A percentile compares a stretch with the other conserved stretches of the same genome.
These are phyloP conservation scores for Stenotaenia linearis DNA, from an alignment of 2,888 invertebrate genomes.

Conservation along the genomic window DNA sequence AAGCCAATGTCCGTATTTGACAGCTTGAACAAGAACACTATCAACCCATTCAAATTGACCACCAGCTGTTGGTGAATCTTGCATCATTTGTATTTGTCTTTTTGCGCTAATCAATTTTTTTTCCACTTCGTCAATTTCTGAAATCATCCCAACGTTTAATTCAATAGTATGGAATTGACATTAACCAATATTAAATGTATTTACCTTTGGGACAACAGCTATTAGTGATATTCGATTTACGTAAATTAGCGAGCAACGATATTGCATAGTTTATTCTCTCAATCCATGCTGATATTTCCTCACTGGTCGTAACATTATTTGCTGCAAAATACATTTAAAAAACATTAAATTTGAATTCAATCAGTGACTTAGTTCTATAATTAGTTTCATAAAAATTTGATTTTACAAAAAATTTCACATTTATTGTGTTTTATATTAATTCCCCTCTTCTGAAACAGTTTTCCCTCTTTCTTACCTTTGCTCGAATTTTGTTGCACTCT, in stretches of 20 bases:
- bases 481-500: background rate
- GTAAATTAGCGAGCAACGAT: background rate
- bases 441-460: background rate
- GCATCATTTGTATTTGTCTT: background rate
- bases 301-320: background rate
- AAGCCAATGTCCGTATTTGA: slow-evolving; percentile 76
- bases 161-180: no score
- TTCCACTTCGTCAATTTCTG: background rate
- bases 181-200: background rate
- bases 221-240: background rate
- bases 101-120: background rate
- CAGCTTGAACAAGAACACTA: slow-evolving; percentile 75
- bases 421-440: no score
- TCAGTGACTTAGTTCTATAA: no score
- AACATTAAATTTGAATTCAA: background rate
- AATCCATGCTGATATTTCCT: background rate
- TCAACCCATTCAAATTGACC: slow-evolving; percentile 92
- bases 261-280: background rate
- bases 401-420: no score
- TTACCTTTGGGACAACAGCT: background rate
- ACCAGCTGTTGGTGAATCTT: slow-evolving; percentile 37
- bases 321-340: background rate
- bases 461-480: background rate
- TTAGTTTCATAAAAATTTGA: no score
- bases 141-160: no score